Evolutionary conservation across 2,113 vertebrate species (phyloP), one percentile per base, ranked within the genome.

Genomic region (Gorilla gorilla): DNA sequence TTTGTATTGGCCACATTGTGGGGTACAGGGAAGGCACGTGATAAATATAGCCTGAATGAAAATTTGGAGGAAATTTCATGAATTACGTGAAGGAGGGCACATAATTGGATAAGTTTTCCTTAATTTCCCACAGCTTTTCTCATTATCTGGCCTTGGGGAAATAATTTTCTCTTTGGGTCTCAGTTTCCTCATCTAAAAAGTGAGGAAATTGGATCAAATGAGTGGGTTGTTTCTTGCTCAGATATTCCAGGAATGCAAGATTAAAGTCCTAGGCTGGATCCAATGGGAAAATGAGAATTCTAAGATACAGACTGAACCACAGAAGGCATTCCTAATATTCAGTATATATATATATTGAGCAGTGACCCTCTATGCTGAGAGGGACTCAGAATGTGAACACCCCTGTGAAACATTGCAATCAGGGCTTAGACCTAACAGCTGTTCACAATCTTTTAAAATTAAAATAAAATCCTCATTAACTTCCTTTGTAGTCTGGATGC

Each of bases 401-500:
- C 17, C 35, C 66, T 59, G 85, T 73, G 43, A 95, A 81, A 81
- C 17, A 32, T 11, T 55, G 73, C 16, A 38, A 17, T 55, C 38
- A 78, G 17, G 73, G 9, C 25, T 89, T 40, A 73, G 52, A 57
- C 6, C 10, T n/a, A 90, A 43, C 3, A 68, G 55, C 17, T 85
- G 81, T 88, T 81, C 43, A 57, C 1, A 81, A 7, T 35, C 10
- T 91, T 93, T 64, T 23, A 68, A 68, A 68, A 68, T 68, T 68
- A n/a, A 68, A n/a, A n/a, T 35, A 38, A 81, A 87, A 83, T 30
- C 32, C 61, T 88, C 30, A 75, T 40, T 40, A 70, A 48, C 13
- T 70, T 82, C 92, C 55, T 45, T 45, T 93, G 81, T 83, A 43
- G 61, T 52, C 25, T 90, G 84, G 23, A 93, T 95, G 80, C 50